Evolutionary conservation across 35 echinoderm and acorn worm genomes (phyloP), one percentile per base, ranked within the genome.

Genomic region (Chiridota heheva): DNA sequence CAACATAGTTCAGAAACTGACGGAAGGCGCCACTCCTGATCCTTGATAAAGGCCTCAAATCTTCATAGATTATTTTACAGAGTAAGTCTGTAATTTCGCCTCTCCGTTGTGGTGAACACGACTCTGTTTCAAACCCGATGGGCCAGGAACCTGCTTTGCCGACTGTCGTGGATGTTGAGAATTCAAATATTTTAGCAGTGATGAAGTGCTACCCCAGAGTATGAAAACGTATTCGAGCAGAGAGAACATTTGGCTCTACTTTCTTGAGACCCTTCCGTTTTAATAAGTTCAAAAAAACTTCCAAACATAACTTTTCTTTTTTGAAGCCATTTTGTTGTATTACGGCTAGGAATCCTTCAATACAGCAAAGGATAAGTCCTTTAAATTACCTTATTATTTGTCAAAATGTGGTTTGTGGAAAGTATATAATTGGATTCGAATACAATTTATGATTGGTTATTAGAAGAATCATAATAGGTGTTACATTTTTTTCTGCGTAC

Each of bases 11-110:
- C 27, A 66, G 33, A 35, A 66, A 66, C 62, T 66, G 30, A 33
- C 24, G 24, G 29, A 66, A 66, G 30, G 62, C 30, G 37, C 27
- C 17, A 3, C 27, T 66, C 62, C 62, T 66, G 5, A 66, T 66
- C 62, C 30, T 66, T 3, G 4, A 27, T 36, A 66, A 29, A 7
- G 62, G 62, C 17, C 62, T 66, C 62, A 66, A 29, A 17, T 66
- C 62, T 35, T 66, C 1, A 35, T 66, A 66, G 4, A 66, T 66
- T 7, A 66, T 66, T 66, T 66, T 17, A 29, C 62, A 66, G 37
- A 66, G 62, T 3, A 66, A 29, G 33, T 66, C 62, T 66, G 62
- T 66, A 33, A 66, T 66, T 35, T 66, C 62, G 37, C 27, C 62
- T 28, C 62, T 66, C 60, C 60, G 62, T 33, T 66, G 27, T 33